Base-by-base conservation (phyloP, 2,888 invertebrate species). In the Amiota mariae region DNA sequence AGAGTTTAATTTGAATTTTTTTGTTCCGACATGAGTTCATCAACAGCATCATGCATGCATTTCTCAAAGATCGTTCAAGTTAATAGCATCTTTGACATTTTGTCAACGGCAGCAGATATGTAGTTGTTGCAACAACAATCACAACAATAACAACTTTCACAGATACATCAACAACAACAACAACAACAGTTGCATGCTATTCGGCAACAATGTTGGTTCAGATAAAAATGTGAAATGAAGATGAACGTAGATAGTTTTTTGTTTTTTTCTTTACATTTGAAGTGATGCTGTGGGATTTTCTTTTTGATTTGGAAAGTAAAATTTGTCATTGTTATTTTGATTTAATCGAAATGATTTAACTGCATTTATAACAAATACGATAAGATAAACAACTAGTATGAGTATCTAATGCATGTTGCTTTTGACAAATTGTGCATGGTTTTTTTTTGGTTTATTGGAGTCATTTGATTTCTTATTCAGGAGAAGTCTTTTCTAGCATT, bases 41-140 rank as follows among this genome's bases (percentile, higher is more conserved):
- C 36, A 36, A 36, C 36, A 36, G 36, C 36, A 36, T 36, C 36
- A 36, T 2, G 36, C 11, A 18, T 59, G 59, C 18, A 59, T 59
- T 63, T 36, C 6, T 15, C 54, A 54, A 54, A 54, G 15, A 20
- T n/a, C 20, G 59, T 20, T 20, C 18, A 24, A 68, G 67, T 68
- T 68, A 68, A 68, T 18, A 18, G 67, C 67, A 18, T 68, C 51
- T 24, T 54, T 68, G 67, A 68, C 67, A 68, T 68, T 51, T 68
- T 68, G 67, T 68, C 67, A 68, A 68, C 51, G 36, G 48, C 54
- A 51, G 48, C 67, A 63, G 8, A n/a, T n/a, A 24, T 24, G 3
- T 24, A 24, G 24, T 24, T 24, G 24, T 24, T 24, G 24, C 63
- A 63, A 63, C 36, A 36, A 63, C 63, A 63, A 63, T 11, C 24